Conservation (phyloP, 1,140 invertebrate genomes). For the Drosophila fuyamai region DNA sequence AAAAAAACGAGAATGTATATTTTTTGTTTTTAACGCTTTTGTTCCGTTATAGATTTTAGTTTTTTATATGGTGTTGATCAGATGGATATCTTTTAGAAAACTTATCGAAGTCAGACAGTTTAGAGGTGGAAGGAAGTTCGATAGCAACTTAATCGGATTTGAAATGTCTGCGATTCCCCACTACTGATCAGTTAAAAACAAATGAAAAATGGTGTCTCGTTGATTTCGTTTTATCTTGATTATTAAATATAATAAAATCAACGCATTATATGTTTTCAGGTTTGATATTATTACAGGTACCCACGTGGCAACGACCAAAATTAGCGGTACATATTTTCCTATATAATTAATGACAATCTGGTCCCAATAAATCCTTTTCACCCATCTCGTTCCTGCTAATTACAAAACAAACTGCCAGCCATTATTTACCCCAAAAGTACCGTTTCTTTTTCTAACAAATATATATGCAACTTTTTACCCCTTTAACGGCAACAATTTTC, state of each 20-base stretch:
- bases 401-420: conserved; percentile 63
- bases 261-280: not conserved
- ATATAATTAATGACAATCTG: conserved; percentile 47
- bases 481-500: conserved; percentile 53
- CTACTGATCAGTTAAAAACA: not conserved
- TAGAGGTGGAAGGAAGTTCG: not conserved
- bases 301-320: not conserved
- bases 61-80: too few relatives aligned
- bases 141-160: not conserved
- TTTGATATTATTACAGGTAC: not conserved
- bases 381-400: conserved; percentile 41
- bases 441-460: conserved; percentile 41
- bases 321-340: conserved; percentile 31
- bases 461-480: conserved; percentile 53
- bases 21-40: too few relatives aligned
- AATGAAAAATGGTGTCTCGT: too few relatives aligned
- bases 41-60: too few relatives aligned
- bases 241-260: too few relatives aligned
- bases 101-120: not conserved
- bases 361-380: conserved; percentile 27
- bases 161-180: too few relatives aligned
- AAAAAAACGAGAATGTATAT: too few relatives aligned
- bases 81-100: not conserved
- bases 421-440: conserved; percentile 58
- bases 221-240: too few relatives aligned